Base-by-base conservation (phyloP, 2,113 vertebrate species). In the Spilogale gracilis region DNA sequence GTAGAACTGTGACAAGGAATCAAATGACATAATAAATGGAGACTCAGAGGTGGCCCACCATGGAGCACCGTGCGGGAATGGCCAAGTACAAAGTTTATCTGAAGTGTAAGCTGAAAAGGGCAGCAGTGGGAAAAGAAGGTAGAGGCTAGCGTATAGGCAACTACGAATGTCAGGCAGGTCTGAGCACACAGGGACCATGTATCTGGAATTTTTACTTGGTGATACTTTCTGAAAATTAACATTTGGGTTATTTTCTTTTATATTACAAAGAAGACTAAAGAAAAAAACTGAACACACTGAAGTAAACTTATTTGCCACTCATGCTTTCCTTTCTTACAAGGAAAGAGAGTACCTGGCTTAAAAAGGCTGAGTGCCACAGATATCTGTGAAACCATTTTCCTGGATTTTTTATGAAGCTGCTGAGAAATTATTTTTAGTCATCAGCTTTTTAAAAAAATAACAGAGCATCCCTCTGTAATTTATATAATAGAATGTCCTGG, bases 401-500 rank as follows among this genome's bases (percentile, higher is more conserved):
- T 79, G 76, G 32, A 91, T 85, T 93, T 95, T 95, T 96, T 81
- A 97, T 93, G 87, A 97, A 89, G 84, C 32, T 78, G 89, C 14
- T 71, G 56, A 94, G 67, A 96, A 89, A 71, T 52, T 94, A 73
- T 84, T 89, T 96, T 93, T 84, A 94, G 50, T 32, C 89, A 80
- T 95, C 61, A 73, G 80, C 61, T 65, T 92, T 87, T 94, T 74
- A 91, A 80, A 61, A 61, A 61, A 61, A 61, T 1, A 61, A 61
- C 60, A 25, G 60, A 61, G 18, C 60, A 8, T 23, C 48, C 13
- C 27, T 74, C 52, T 9, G 65, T 91, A 48, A 32, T 71, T 84
- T 80, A 60, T 82, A 78, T 83, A 52, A 95, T 18, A 90, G 32
- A 65, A 71, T 38, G 86, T 52, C 69, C 56, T 95, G 27, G 71